Conservation (phyloP, 2,113 vertebrate genomes). For the Lontra canadensis region DNA sequence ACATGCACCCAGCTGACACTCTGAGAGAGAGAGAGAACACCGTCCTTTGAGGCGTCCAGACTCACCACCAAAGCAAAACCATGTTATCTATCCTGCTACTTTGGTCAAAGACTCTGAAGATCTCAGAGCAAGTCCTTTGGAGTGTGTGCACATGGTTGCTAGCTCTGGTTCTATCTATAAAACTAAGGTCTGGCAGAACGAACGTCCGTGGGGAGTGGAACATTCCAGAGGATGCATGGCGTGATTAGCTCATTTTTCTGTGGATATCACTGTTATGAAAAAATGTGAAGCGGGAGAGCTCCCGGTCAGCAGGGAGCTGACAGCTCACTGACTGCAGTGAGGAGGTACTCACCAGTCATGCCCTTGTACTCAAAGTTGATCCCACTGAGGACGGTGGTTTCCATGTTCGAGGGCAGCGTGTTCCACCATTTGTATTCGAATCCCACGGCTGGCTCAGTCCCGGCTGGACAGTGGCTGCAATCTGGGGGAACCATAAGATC, state of each 20-base stretch:
- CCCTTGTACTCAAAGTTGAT: constrained; percentile 88
- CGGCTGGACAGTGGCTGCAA: constrained; percentile 90
- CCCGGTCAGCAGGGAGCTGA: fast-evolving
- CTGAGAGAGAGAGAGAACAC: background rate
- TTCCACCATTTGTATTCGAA: constrained; percentile 99
- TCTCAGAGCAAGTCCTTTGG: background rate
- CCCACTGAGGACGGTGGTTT: constrained; percentile 87
- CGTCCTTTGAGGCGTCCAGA: background rate
- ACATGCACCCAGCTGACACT: background rate
- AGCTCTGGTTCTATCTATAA: background rate
- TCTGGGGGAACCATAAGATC: constrained; percentile 79
- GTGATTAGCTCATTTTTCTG: background rate
- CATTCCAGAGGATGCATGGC: background rate
- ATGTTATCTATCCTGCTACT: background rate
- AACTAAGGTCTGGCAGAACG: background rate
- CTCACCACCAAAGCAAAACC: too few relatives aligned
- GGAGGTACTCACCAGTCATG: constrained; percentile 85
- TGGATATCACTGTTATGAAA: background rate
- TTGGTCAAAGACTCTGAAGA: background rate
- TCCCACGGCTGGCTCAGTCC: constrained; percentile 90
- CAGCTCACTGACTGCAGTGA: background rate
- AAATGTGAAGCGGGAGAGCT: background rate
- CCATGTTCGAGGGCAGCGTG: constrained; percentile 93
- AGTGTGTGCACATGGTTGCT: background rate
- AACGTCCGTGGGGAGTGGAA: background rate